Percentiles rank a stretch among this genome's conserved stretches.
phyloP scores from a whole-genome alignment of 2,113 vertebrate genomes.

The Cisticola juncidis region DNA sequence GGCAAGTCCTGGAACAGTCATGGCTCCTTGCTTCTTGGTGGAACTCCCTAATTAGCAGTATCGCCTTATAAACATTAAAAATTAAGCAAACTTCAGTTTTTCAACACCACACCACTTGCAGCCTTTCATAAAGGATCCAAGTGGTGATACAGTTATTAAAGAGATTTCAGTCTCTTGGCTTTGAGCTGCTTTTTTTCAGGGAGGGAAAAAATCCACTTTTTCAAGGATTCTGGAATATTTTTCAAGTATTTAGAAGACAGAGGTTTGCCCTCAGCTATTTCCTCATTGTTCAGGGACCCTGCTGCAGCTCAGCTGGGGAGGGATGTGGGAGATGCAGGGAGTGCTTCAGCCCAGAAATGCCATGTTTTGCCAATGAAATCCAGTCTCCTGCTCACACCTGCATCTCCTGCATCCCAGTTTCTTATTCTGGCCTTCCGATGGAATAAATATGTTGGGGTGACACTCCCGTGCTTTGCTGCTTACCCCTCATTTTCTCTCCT shows the following conservation, averaged over 20 bases:
- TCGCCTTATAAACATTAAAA: neutral
- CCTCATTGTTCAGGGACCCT: neutral
- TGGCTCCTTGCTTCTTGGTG: neutral
- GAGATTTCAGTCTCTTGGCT: neutral
- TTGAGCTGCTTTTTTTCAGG: neutral
- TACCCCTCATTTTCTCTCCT: neutral
- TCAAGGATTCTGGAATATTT: neutral
- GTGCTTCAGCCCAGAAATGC: rapidly evolving
- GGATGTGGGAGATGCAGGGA: neutral
- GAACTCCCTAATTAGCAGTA: neutral
- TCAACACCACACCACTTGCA: neutral
- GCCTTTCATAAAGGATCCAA: neutral
- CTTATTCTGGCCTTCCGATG: neutral
- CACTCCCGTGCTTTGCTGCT: neutral
- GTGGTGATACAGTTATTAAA: neutral
- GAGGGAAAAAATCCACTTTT: neutral
- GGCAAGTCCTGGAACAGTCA: neutral
- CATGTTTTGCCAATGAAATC: neutral
- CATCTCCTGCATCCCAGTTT: neutral
- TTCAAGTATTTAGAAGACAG: neutral
- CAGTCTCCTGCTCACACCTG: neutral
- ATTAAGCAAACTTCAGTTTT: neutral
- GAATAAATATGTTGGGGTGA: neutral
- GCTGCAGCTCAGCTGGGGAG: neutral
- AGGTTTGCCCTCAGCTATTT: neutral